A percentile compares a stretch with the other conserved stretches of the same genome.
Conservation (phyloP, 1,140 invertebrate genomes). For the Saccostrea echinata region DNA sequence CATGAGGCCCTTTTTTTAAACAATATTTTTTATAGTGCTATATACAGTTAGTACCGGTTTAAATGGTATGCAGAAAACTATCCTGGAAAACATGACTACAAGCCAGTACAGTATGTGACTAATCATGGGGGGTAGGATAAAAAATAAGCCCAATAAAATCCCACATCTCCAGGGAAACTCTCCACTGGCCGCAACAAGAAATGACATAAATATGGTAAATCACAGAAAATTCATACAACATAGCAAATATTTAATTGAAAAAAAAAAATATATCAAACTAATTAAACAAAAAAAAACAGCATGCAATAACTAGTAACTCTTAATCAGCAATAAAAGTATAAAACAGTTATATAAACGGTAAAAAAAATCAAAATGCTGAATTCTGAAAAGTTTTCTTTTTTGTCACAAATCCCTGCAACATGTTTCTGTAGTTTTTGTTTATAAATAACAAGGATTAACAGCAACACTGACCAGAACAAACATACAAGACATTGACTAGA, state of each 20-base stretch:
- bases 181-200: conserved; percentile 24
- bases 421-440: conserved; percentile 21
- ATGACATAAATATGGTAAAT: conserved; percentile 47
- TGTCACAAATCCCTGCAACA: conserved; percentile 49
- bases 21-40: neutral
- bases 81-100: neutral
- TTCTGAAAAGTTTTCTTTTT: conserved; percentile 44
- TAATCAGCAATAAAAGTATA: conserved; percentile 55
- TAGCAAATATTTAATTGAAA: conserved; percentile 50
- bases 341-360: conserved; percentile 61
- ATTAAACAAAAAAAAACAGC: conserved; percentile 54
- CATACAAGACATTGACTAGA: conserved; percentile 17
- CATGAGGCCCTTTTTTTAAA: conserved; percentile 1
- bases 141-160: conserved; percentile 32
- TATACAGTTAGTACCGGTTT: neutral
- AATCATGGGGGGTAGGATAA: neutral
- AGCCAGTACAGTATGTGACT: neutral
- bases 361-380: conserved; percentile 62
- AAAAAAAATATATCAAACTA: conserved; percentile 56
- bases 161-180: neutral
- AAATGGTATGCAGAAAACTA: conserved; percentile 4
- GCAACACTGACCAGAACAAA: conserved; percentile 8
- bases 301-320: conserved; percentile 56
- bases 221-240: conserved; percentile 58
- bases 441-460: conserved; percentile 32